A percentile compares a stretch with the other conserved stretches of the same genome.
phyloP scores from a whole-genome alignment of 37 sponge, comb jelly and placozoan species.

The Beroe forskalii region DNA sequence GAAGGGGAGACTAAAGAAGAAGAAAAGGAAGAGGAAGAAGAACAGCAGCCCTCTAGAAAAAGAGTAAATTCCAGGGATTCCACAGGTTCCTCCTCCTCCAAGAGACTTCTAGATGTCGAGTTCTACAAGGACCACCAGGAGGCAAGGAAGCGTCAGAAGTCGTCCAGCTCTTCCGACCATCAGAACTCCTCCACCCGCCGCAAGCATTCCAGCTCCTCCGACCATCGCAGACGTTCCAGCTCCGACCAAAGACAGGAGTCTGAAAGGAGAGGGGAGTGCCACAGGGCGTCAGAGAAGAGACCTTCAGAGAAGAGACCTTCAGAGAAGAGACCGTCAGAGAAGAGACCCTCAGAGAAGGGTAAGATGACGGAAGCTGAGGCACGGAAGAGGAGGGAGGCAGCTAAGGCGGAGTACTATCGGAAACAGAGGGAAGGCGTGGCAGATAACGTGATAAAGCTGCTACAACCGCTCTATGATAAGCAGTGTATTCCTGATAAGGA shows the following conservation, averaged over 20 bases:
- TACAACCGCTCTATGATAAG: constrained; percentile 45
- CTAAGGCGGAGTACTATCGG: background rate
- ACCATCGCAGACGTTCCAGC: background rate
- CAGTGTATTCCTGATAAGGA: constrained; percentile 58
- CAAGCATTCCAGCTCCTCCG: background rate
- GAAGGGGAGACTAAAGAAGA: background rate
- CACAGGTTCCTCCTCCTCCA: background rate
- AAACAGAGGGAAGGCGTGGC: constrained; percentile 18
- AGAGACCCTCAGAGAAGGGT: background rate
- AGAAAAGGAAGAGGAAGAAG: background rate
- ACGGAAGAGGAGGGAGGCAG: constrained; percentile 2
- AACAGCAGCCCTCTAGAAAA: background rate
- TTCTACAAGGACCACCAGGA: background rate
- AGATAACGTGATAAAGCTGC: constrained; percentile 28
- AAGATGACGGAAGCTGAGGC: background rate
- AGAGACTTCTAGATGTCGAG: background rate
- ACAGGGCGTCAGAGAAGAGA: too few species aligned
- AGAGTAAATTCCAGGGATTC: background rate
- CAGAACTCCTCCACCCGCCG: too few species aligned
- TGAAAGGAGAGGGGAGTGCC: too few species aligned
- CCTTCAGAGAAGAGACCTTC: too few species aligned
- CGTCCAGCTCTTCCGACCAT: background rate
- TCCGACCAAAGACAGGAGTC: too few species aligned
- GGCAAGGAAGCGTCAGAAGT: background rate
- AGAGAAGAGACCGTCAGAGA: background rate